Percentiles rank a stretch among this genome's conserved stretches.
phyloP scores from a whole-genome alignment of 2,113 vertebrate species.

The Todiramphus chloris region DNA sequence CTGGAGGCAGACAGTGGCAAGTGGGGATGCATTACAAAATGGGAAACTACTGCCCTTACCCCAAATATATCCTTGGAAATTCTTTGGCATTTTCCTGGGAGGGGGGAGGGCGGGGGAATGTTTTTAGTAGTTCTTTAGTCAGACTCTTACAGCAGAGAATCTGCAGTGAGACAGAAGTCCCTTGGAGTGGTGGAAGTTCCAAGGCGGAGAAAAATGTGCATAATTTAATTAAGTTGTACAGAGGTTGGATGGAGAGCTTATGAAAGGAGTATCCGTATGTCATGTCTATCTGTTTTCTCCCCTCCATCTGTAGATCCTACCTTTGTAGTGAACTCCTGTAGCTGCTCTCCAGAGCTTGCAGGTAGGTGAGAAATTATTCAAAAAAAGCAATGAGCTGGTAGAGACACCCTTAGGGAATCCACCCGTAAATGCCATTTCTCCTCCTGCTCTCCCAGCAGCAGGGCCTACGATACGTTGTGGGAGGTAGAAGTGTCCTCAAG shows the following conservation, averaged over 20 bases:
- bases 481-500: not conserved
- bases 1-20: not conserved
- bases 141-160: not conserved
- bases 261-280: not conserved
- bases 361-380: not conserved
- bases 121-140: not conserved
- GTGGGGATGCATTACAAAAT: not conserved
- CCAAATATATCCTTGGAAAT: not conserved
- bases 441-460: not conserved
- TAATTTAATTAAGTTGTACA: not conserved
- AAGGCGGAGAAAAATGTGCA: not conserved
- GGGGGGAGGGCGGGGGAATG: not conserved
- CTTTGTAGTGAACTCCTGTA: not conserved
- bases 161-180: not conserved
- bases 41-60: not conserved
- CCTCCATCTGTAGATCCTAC: not conserved
- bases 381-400: not conserved
- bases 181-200: not conserved
- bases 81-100: not conserved
- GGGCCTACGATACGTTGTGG: fast-evolving
- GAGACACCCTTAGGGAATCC: not conserved
- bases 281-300: not conserved
- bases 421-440: not conserved
- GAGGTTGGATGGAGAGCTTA: not conserved
- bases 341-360: not conserved